A percentile compares a stretch with the other conserved stretches of the same genome.
These are phyloP conservation scores for Microcebus ravelobensis DNA, from an alignment of 2,113 vertebrate genomes.

Conservation along the genomic window DNA sequence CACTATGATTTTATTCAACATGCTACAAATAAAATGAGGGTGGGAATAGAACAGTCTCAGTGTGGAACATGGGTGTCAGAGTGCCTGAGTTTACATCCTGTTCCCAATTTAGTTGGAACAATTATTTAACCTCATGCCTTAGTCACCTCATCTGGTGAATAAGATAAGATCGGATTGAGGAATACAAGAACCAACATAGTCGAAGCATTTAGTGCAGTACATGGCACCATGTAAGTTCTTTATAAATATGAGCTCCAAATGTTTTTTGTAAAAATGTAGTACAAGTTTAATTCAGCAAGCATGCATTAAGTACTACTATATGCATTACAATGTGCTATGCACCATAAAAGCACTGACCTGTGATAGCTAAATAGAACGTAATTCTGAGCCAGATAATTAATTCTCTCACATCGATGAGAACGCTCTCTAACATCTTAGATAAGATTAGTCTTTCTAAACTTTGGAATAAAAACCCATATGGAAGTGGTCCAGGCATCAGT, in stretches of 20 bases:
- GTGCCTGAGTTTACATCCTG: neutral
- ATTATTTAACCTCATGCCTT: conserved; percentile 10
- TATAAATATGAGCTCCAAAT: neutral
- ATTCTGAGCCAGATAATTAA: neutral
- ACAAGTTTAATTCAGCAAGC: neutral
- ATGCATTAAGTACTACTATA: neutral
- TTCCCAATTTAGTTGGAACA: neutral
- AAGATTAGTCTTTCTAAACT: neutral
- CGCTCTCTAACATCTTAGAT: neutral
- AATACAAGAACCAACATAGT: neutral
- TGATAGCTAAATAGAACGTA: neutral
- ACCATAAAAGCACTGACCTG: neutral
- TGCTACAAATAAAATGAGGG: neutral
- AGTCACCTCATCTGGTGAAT: neutral
- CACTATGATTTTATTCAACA: neutral
- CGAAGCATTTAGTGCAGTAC: neutral
- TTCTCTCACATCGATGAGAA: neutral
- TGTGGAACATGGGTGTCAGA: neutral
- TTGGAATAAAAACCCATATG: neutral
- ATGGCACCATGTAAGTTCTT: neutral
- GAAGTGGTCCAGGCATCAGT: neutral
- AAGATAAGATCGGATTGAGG: neutral
- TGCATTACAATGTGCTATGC: neutral
- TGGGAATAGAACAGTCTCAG: neutral
- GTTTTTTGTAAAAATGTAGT: neutral